Conservation (phyloP, 1,140 invertebrate genomes). For the Protaetia brevitarsis region DNA sequence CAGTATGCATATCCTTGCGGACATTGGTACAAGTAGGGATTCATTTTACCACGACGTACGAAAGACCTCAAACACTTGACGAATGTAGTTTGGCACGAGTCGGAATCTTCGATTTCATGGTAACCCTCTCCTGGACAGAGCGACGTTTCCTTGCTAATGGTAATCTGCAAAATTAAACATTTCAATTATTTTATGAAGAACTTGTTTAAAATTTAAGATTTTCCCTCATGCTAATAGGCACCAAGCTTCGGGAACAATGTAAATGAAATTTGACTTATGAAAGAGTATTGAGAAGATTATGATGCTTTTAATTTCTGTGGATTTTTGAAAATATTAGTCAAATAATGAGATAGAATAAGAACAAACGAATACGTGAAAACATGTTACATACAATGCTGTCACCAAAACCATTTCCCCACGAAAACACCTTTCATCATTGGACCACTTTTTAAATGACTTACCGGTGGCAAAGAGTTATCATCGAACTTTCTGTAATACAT, state of each 20-base stretch:
- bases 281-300: too few species aligned
- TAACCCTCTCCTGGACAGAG: constrained; percentile 68
- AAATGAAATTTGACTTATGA: too few species aligned
- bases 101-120: constrained; percentile 61
- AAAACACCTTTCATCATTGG: too few species aligned
- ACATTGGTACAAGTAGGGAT: constrained; percentile 72
- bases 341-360: too few species aligned
- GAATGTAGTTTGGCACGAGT: constrained; percentile 66
- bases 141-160: constrained; percentile 52
- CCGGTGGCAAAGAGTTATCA: constrained; percentile 54
- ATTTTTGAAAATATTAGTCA: too few species aligned
- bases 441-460: constrained; percentile 53
- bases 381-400: too few species aligned
- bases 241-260: too few species aligned
- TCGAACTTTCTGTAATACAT: constrained; percentile 56
- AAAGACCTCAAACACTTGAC: constrained; percentile 64
- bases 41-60: constrained; percentile 53
- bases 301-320: too few species aligned
- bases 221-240: too few species aligned
- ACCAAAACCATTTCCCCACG: too few species aligned
- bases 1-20: constrained; percentile 73
- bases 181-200: not conserved
- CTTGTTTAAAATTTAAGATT: too few species aligned
- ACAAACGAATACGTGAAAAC: too few species aligned
- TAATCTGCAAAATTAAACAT: constrained; percentile 55